A percentile compares a stretch with the other conserved stretches of the same genome.
These are phyloP conservation scores for Elgaria multicarinata DNA, from an alignment of 2,113 vertebrate species.

Conservation along the genomic window DNA sequence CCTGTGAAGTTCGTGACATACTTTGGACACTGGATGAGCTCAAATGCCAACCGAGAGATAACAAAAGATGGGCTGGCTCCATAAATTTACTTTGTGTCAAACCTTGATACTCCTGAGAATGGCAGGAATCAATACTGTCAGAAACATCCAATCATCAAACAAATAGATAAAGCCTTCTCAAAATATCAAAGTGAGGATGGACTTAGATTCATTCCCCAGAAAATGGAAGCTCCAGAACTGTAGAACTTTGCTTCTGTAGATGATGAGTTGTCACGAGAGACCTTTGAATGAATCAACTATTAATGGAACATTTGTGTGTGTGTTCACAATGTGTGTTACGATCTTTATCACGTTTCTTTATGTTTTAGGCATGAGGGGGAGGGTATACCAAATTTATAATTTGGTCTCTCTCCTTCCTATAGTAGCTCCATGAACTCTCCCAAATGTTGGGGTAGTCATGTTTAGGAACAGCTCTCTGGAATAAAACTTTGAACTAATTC, in stretches of 20 bases:
- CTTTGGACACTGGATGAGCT: slow-evolving; percentile 52
- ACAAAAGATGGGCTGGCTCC: slow-evolving; percentile 50
- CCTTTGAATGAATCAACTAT: neutral
- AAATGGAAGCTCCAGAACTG: neutral
- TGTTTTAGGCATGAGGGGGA: neutral
- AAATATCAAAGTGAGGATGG: slow-evolving; percentile 34
- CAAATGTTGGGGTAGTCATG: neutral
- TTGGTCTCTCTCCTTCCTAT: neutral
- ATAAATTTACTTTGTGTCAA: slow-evolving; percentile 47
- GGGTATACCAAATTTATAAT: too few relatives aligned
- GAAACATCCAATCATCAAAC: slow-evolving; percentile 48
- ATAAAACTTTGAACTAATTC: neutral
- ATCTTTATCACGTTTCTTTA: neutral
- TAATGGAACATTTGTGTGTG: neutral
- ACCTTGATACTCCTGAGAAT: slow-evolving; percentile 4
- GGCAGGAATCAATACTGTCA: slow-evolving; percentile 41
- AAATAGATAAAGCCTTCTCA: slow-evolving; percentile 46
- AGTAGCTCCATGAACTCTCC: too few relatives aligned
- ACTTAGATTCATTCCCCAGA: neutral
- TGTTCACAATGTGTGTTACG: neutral
- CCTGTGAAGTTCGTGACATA: slow-evolving; percentile 37
- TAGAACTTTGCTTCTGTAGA: neutral
- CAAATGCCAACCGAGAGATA: slow-evolving; percentile 40
- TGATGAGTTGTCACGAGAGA: neutral
- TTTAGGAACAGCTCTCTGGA: neutral